These are phyloP conservation scores for Exocentrus adspersus DNA, from an alignment of 2,888 invertebrate species.

Conservation along the genomic window DNA sequence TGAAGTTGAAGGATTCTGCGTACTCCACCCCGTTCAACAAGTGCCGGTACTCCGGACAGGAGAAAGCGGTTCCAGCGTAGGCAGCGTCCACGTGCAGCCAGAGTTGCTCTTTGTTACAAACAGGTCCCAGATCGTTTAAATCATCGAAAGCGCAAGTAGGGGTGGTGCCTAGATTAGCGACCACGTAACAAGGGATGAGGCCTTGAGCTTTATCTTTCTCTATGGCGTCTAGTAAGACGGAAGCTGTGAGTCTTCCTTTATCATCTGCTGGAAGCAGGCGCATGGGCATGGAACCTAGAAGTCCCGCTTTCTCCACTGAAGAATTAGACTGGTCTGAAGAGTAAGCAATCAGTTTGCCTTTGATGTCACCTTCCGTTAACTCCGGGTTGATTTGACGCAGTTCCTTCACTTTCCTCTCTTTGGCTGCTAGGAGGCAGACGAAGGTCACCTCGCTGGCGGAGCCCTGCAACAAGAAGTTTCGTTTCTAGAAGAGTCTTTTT, in stretches of 20 bases:
- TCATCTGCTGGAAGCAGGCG: slow-evolving; percentile 75
- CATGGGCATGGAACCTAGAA: slow-evolving; percentile 83
- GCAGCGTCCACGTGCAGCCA: slow-evolving; percentile 98
- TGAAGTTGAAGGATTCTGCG: slow-evolving; percentile 92
- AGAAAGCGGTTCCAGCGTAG: slow-evolving; percentile 92
- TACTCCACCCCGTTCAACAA: slow-evolving; percentile 74
- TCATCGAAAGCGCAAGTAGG: slow-evolving; percentile 90
- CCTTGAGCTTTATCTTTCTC: slow-evolving; percentile 82
- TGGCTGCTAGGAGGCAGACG: slow-evolving; percentile 83
- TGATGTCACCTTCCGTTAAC: slow-evolving; percentile 72
- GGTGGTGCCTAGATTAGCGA: slow-evolving; percentile 77
- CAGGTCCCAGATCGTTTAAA: slow-evolving; percentile 83
- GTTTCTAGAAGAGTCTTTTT: too few species aligned
- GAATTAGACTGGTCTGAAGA: slow-evolving; percentile 90
- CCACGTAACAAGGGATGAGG: slow-evolving; percentile 88
- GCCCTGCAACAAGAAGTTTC: slow-evolving; percentile 76
- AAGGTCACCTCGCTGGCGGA: slow-evolving; percentile 92
- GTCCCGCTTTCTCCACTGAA: slow-evolving; percentile 87
- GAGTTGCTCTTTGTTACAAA: slow-evolving; percentile 78
- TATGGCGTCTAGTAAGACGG: slow-evolving; percentile 75
- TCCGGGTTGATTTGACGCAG: slow-evolving; percentile 69
- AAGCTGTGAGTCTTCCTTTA: slow-evolving; percentile 74
- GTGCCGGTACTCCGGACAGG: slow-evolving; percentile 87
- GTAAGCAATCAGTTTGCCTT: slow-evolving; percentile 82
- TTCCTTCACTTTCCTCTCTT: slow-evolving; percentile 74